Evolutionary conservation across 2,888 invertebrate genomes (phyloP).

Genomic region (Noctua comes): DNA sequence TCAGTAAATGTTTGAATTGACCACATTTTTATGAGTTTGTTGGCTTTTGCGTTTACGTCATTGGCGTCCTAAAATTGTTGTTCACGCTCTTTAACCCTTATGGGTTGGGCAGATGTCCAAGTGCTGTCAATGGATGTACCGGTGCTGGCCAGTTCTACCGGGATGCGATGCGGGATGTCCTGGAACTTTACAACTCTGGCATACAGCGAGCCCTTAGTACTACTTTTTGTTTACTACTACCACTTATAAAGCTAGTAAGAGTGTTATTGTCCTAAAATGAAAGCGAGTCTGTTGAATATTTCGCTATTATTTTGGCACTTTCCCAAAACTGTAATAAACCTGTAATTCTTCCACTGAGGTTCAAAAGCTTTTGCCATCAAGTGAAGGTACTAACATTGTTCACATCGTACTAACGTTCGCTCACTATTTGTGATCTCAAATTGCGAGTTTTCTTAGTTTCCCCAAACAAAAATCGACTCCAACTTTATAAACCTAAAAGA

Average conservation of each 20-base stretch:
- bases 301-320: not conserved
- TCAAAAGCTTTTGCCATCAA: not conserved
- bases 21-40: conserved; percentile 53
- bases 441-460: not conserved
- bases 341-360: not conserved
- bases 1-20: conserved; percentile 36
- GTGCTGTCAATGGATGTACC: conserved; percentile 15
- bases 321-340: not conserved
- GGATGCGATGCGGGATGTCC: conserved; percentile 3
- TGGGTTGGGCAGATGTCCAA: conserved; percentile 56
- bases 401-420: not conserved
- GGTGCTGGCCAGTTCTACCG: conserved; percentile 1
- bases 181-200: not conserved
- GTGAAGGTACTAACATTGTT: not conserved
- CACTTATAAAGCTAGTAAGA: not conserved
- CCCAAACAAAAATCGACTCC: not conserved
- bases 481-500: not conserved
- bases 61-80: conserved; percentile 40
- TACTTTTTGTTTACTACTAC: not conserved
- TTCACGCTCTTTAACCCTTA: conserved; percentile 57
- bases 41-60: conserved; percentile 48
- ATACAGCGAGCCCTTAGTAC: not conserved
- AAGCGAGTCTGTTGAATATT: not conserved
- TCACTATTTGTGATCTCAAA: not conserved
- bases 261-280: not conserved